Evolutionary conservation across 2,888 invertebrate genomes (phyloP), one percentile per base, ranked within the genome.

Genomic region (Ennomos quercinarius): DNA sequence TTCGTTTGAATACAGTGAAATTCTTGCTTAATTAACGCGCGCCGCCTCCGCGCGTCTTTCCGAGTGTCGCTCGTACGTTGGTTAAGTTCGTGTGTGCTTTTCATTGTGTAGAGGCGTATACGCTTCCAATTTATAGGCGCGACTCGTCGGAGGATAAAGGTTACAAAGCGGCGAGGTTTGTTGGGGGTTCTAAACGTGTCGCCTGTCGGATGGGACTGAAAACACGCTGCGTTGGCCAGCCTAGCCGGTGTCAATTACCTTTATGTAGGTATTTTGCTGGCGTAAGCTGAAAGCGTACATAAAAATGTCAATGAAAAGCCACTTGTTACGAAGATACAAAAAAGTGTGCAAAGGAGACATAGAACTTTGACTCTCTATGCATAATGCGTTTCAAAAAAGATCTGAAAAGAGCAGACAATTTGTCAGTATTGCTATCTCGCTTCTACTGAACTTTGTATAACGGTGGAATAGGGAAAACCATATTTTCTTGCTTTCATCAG

Each of bases 1-100:
- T 78, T 76, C 76, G 80, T 82, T 86, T 83, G 86, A 87, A 87
- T 89, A 87, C 86, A 81, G 83, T 80, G 80, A 80, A 27, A 87
- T 86, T 85, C 83, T 81, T 84, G 84, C 80, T 84, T 89, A 91
- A 91, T 91, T 90, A 89, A 83, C 86, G 81, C 78, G 76, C 80
- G 78, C 72, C 71, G 68, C 68, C 66, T 67, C 68, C 68, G 62
- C 68, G 62, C 64, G 66, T 61, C 64, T 65, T 68, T 73, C 72
- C 73, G 69, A 71, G 34, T 60, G 38, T 49, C 57, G 68, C 59
- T 54, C 49, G 62, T 70, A 61, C 67, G 63, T 58, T 64, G 58
- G 72, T 72, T 79, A 79, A 77, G 78, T 78, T 64, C 66, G 69
- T 51, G 73, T 75, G 68, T 75, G 75, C 70, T 63, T 72, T 76